These are phyloP conservation scores for Turdus rufiventris DNA, from an alignment of 2,113 vertebrate genomes.

Conservation along the genomic window DNA sequence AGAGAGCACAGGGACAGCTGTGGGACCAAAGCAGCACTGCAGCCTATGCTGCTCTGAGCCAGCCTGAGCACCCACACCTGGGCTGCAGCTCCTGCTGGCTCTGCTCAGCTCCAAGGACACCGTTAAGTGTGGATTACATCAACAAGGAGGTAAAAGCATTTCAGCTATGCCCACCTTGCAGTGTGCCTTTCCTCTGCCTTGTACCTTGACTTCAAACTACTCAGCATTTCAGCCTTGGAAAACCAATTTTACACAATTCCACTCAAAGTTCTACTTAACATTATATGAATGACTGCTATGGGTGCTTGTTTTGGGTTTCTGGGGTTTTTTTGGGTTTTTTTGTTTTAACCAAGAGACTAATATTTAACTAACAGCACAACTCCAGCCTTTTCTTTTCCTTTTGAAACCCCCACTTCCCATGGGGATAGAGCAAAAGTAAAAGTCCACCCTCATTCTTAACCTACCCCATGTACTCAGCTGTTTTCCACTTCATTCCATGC, in stretches of 20 bases:
- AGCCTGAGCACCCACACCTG: not conserved
- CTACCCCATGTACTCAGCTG: accelerated
- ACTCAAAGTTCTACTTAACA: not conserved
- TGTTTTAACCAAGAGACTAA: not conserved
- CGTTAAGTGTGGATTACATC: accelerated
- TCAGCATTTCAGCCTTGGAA: not conserved
- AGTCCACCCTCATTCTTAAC: not conserved
- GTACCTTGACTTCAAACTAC: not conserved
- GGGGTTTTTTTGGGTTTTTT: not conserved
- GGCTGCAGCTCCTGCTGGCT: no score
- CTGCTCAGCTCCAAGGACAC: not conserved
- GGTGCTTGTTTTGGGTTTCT: not conserved
- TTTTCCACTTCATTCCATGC: not conserved
- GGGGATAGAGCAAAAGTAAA: not conserved
- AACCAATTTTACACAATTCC: not conserved
- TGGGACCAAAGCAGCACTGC: accelerated
- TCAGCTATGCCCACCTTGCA: not conserved
- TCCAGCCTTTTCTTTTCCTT: not conserved
- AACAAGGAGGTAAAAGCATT: not conserved
- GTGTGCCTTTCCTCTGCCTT: accelerated
- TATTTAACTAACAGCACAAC: not conserved
- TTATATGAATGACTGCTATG: accelerated
- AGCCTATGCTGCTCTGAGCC: not conserved
- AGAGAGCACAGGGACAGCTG: not conserved
- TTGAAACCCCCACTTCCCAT: not conserved